Base-by-base conservation (phyloP, 2,113 vertebrate species). In the Ammodytes marinus region DNA sequence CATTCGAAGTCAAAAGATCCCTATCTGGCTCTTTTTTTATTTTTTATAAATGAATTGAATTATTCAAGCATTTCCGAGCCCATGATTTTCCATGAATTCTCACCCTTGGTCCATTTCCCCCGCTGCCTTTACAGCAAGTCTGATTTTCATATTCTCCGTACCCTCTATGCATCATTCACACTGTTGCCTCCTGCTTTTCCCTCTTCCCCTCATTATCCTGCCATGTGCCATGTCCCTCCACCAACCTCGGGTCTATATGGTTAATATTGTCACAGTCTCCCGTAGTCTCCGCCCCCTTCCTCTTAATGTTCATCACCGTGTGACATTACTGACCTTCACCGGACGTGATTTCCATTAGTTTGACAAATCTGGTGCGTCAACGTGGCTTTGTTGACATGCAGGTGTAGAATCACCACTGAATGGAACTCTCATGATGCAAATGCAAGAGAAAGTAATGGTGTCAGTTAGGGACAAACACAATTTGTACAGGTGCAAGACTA, bases 251-350 rank as follows among this genome's bases (percentile, higher is more conserved):
- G 10, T 45, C 45, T 45, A 43, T 50, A 39, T 73, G 27, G 27
- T 83, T 79, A 77, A 85, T 74, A 74, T 72, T 59, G 74, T 90
- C 91, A 93, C 84, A 84, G 40, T 65, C 59, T 69, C 77, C 65
- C 6, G 3, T 45, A 64, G 80, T 59, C 68, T 37, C 80, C 53
- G 1, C 79, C 73, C 69, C 42, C 59, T 67, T 64, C 52, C 65
- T 78, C 80, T 85, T 40, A 60, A 60, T 89, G 90, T 94, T 94
- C 89, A 93, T 94, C 87, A 93, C 75, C 35, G 42, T 53, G 81
- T 89, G 88, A 91, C 88, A 92, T 85, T 50, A 42, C 83, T 94
- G 93, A 95, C 93, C 90, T 94, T 95, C 86, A 63, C 65, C 17
- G 73, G 87, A 88, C 85, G 27, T 86, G 67, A 74, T 86, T 92